Evolutionary conservation across 2,797 vertebrate species (phyloP).

Genomic region (Pantherophis alleghaniensis): DNA sequence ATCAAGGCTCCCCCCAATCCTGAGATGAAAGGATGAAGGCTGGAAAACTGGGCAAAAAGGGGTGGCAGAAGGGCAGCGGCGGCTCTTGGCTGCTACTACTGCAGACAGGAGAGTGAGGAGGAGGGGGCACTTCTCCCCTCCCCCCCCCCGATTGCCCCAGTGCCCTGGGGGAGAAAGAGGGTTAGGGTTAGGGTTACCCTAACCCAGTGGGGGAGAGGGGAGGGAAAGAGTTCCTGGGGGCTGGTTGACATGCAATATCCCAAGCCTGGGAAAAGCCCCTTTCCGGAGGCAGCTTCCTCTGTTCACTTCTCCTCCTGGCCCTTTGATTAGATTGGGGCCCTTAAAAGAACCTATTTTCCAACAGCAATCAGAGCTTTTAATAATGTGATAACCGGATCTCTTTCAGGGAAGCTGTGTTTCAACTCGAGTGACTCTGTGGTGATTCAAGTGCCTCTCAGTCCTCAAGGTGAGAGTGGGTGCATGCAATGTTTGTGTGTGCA

Average conservation of each 20-base stretch:
- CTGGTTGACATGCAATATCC: neutral
- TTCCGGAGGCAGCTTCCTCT: neutral
- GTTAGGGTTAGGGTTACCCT: too few species aligned
- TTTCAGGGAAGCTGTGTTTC: neutral
- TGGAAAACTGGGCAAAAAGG: neutral
- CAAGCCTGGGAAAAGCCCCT: neutral
- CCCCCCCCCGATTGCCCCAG: too few species aligned
- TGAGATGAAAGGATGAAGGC: neutral
- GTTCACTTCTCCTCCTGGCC: neutral
- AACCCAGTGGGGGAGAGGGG: too few species aligned
- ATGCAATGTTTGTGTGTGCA: fast-evolving
- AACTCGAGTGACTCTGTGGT: fast-evolving
- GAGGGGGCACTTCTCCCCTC: neutral
- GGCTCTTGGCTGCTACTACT: neutral
- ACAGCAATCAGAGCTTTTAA: neutral
- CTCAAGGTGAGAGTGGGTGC: neutral
- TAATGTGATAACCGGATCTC: neutral
- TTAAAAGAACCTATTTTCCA: neutral
- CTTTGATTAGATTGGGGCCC: neutral
- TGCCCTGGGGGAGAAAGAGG: neutral
- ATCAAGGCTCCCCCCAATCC: too few species aligned
- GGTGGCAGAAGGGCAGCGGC: neutral
- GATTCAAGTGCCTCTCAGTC: fast-evolving
- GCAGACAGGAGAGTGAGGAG: neutral
- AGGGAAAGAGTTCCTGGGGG: neutral